These are phyloP conservation scores for Drosophila paracracens DNA, from an alignment of 2,888 invertebrate species.

Conservation along the genomic window DNA sequence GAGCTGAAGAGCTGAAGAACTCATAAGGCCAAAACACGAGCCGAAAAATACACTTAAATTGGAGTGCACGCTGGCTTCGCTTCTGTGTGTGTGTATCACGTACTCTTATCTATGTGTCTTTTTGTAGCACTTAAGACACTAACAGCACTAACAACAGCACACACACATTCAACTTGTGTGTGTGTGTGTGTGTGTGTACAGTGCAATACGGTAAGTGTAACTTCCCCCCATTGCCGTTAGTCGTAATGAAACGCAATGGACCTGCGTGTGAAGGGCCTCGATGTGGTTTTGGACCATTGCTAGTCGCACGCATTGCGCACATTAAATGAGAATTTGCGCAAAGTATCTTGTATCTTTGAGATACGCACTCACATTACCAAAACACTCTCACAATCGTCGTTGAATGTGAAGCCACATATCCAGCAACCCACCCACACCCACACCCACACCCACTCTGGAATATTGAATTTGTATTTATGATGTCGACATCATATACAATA, in stretches of 20 bases:
- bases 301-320: constrained; percentile 45
- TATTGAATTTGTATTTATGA: constrained; percentile 80
- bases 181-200: not conserved
- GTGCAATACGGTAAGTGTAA: constrained; percentile 44
- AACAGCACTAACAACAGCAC: constrained; percentile 62
- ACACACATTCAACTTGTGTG: not conserved
- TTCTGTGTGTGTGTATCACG: constrained; percentile 62
- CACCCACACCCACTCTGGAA: constrained; percentile 2
- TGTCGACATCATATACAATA: constrained; percentile 76
- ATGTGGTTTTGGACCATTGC: constrained; percentile 47
- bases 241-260: constrained; percentile 78
- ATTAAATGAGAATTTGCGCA: constrained; percentile 56
- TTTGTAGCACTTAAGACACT: constrained; percentile 78
- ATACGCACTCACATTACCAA: constrained; percentile 38
- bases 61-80: constrained; percentile 65
- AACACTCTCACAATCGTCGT: constrained; percentile 7
- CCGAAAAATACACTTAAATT: constrained; percentile 72
- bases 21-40: constrained; percentile 42
- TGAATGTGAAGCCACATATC: not conserved
- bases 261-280: constrained; percentile 65
- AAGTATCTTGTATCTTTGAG: constrained; percentile 48
- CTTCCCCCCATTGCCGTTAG: constrained; percentile 60
- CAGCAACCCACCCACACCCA: constrained; percentile 1
- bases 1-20: constrained; percentile 4
- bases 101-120: constrained; percentile 80